Percentiles rank a stretch among this genome's conserved stretches.
Evolutionary conservation across 2,797 vertebrate species (phyloP).

Genomic region (Phylloscopus collybita): DNA sequence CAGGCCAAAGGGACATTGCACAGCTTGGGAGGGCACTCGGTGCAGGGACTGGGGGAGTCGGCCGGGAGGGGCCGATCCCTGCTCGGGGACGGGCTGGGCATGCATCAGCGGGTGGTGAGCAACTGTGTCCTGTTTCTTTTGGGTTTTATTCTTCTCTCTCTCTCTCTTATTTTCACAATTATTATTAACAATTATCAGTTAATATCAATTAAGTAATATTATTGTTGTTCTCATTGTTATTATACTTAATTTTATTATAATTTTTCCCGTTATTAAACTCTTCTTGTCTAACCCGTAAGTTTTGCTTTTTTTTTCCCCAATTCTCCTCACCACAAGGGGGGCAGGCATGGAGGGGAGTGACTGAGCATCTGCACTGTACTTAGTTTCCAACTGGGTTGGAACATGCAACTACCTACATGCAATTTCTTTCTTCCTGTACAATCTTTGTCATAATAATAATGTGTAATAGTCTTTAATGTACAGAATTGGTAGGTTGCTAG

Average conservation of each 20-base stretch:
- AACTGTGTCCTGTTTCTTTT: neutral
- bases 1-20: neutral
- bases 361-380: accelerated
- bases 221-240: neutral
- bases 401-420: too few species aligned
- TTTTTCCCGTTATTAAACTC: neutral
- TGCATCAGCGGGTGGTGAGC: accelerated
- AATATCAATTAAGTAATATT: neutral
- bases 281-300: neutral
- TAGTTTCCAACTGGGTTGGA: neutral
- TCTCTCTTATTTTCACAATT: neutral
- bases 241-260: neutral
- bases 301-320: neutral
- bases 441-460: neutral
- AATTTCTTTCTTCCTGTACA: neutral
- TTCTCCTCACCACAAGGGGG: neutral
- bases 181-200: neutral
- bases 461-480: neutral
- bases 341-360: neutral
- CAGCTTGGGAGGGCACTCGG: neutral
- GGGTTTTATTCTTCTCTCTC: neutral
- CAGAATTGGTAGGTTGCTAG: neutral
- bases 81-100: neutral
- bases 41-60: neutral
- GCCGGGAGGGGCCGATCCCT: neutral